Percentiles rank a stretch among this genome's conserved stretches.
phyloP scores from a whole-genome alignment of 2,797 vertebrate species.

The Aplochiton taeniatus region DNA sequence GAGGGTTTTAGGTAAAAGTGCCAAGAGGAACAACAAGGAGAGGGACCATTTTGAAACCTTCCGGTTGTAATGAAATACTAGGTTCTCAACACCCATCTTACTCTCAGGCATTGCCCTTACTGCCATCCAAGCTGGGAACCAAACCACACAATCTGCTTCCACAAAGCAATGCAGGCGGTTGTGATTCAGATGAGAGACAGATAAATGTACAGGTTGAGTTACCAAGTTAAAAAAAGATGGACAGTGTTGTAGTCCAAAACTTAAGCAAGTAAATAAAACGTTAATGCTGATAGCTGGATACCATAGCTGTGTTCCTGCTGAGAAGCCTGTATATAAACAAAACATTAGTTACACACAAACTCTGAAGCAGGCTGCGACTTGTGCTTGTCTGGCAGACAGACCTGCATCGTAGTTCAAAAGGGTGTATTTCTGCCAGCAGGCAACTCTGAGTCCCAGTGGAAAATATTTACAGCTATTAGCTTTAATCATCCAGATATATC shows the following conservation, averaged over 20 bases:
- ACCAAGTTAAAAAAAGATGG: too few species aligned
- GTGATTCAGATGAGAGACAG: background rate
- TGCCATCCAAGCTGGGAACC: too few species aligned
- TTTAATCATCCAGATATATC: too few species aligned
- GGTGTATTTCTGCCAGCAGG: background rate
- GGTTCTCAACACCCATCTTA: too few species aligned
- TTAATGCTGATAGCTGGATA: background rate
- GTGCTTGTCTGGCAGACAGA: slow-evolving; percentile 34
- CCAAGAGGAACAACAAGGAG: slow-evolving; percentile 37
- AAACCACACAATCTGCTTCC: too few species aligned
- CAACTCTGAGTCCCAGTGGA: background rate
- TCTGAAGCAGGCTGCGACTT: slow-evolving; percentile 55
- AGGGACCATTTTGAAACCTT: slow-evolving; percentile 23
- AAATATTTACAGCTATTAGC: too few species aligned
- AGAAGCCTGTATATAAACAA: slow-evolving; percentile 29
- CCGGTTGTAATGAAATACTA: too few species aligned
- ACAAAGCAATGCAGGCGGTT: background rate
- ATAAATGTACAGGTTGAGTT: background rate
- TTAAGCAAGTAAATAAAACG: background rate
- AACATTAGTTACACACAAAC: slow-evolving; percentile 41
- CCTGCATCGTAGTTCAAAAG: slow-evolving; percentile 5
- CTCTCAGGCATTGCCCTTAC: too few species aligned
- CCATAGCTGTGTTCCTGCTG: slow-evolving; percentile 5
- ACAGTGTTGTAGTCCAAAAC: background rate
- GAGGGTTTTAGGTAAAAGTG: slow-evolving; percentile 46